Evolutionary conservation across 2,888 invertebrate species (phyloP).

Genomic region (Brachylomia viminalis): DNA sequence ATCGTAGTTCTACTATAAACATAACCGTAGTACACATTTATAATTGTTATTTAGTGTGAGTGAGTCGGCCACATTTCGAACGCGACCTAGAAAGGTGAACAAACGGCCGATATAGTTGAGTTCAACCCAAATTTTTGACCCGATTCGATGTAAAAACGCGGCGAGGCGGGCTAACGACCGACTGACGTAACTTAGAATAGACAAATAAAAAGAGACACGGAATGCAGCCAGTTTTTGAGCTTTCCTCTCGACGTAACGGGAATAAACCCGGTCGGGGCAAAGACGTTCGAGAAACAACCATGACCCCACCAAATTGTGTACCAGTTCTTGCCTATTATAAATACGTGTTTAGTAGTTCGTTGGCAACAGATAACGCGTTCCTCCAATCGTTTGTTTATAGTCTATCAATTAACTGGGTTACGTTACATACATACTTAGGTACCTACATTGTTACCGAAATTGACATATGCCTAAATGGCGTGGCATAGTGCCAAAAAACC

Average conservation of each 20-base stretch:
- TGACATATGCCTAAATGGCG: constrained; percentile 78
- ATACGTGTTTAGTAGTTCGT: constrained; percentile 34
- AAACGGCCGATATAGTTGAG: constrained; percentile 84
- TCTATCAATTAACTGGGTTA: constrained; percentile 55
- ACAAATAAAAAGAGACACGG: constrained; percentile 82
- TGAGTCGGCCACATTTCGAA: constrained; percentile 61
- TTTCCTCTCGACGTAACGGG: constrained; percentile 74
- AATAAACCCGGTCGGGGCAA: constrained; percentile 58
- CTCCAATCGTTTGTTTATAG: constrained; percentile 55
- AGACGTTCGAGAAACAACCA: constrained; percentile 60
- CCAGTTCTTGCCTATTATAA: constrained; percentile 41
- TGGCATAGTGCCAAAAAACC: constrained; percentile 75
- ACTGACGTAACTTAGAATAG: constrained; percentile 81
- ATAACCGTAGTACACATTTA: constrained; percentile 43
- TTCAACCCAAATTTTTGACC: constrained; percentile 88
- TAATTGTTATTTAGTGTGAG: constrained; percentile 47
- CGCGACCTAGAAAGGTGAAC: constrained; percentile 88
- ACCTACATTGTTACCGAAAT: constrained; percentile 62
- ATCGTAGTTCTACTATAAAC: constrained; percentile 21
- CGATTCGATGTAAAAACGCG: constrained; percentile 84
- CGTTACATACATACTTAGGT: constrained; percentile 28
- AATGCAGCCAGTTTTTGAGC: constrained; percentile 80
- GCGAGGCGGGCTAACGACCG: constrained; percentile 81
- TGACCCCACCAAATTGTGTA: constrained; percentile 64
- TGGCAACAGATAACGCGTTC: constrained; percentile 39